Base-by-base conservation (phyloP, 2,113 vertebrate genomes). In the Elachura formosa region DNA sequence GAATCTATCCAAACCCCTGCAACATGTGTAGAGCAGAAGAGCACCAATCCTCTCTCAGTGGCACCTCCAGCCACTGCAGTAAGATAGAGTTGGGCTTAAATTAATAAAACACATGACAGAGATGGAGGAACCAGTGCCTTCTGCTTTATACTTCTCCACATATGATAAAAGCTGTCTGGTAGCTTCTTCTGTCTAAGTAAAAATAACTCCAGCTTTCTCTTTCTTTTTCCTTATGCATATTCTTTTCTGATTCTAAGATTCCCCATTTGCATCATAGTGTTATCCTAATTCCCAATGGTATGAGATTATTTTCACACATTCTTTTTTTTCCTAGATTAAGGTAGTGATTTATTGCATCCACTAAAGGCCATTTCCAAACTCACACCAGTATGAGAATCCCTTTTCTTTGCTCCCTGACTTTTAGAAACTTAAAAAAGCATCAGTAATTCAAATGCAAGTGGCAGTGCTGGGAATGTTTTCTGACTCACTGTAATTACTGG, bases 401-500 rank as follows among this genome's bases (percentile, higher is more conserved):
- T 51, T 87, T 89, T 66, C 33, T 94, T 72, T 11, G 2, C 74
- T 87, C 38, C 25, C 33, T 64, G 56, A 36, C 9, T 52, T 75
- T 85, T 59, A 49, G 66, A 73, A 89, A 58, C 33, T 54, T 46
- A 49, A 75, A 58, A 67, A 26, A 82, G n/a, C 34, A 91, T 5
- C 66, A 85, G 34, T 38, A 82, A 91, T 87, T 87, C 67, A 84
- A 66, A 87, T 82, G n/a, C 33, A 85, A 85, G 74, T 31, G 72
- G 26, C 45, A 41, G n/a, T 76, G 34, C 19, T 91, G 91, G 89
- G 87, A 87, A 87, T 66, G 54, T 25, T 72, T 95, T 91, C 62
- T 69, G 33, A 40, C 45, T 94, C 62, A 22, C 54, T 93, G 91
- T 94, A 87, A 95, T 93, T 93, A 85, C 66, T 48, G 62, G 24